Evolutionary conservation across 2,888 invertebrate genomes (phyloP), one percentile per base, ranked within the genome.

Genomic region (Lacanobia wlatinum): DNA sequence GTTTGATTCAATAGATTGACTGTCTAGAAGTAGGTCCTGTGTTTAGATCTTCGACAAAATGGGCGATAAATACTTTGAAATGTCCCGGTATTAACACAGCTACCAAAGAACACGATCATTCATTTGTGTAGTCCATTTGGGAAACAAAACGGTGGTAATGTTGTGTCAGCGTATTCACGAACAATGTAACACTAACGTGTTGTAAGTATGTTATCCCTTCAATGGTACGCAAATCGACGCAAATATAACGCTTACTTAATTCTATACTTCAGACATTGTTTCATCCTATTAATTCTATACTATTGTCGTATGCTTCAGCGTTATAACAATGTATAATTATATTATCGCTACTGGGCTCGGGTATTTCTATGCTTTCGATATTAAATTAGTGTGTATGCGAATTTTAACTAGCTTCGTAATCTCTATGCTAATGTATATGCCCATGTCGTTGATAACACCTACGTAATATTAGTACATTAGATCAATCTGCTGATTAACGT

Each of bases 291-390:
- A 91, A 92, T 92, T 94, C 94, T 95, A 92, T 94, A 93, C 93
- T 94, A 91, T 93, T 95, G 94, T 95, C 95, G 95, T 96, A 92
- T 94, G 96, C 96, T 96, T 96, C 92, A 93, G 96, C 96, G 94
- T 94, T 94, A 92, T 94, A 95, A 95, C 92, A 93, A 93, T 95
- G 92, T 95, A 91, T 91, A 90, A 90, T 85, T 89, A 89, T 90
- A 92, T 92, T 91, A 89, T 92, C 94, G 96, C 96, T 96, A 95
- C 90, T 94, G 95, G 96, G 95, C 96, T 95, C 95, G 95, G 96
- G 96, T 95, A 94, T 94, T 92, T 94, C 95, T 96, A 95, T 95
- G 96, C 96, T 96, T 96, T 95, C 94, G 92, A 95, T 96, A 96
- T 96, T 95, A 94, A 94, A 93, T 94, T 95, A 95, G 95, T 95